Evolutionary conservation across 1,140 invertebrate species (phyloP), one percentile per base, ranked within the genome.

Genomic region (Eurosta solidaginis): DNA sequence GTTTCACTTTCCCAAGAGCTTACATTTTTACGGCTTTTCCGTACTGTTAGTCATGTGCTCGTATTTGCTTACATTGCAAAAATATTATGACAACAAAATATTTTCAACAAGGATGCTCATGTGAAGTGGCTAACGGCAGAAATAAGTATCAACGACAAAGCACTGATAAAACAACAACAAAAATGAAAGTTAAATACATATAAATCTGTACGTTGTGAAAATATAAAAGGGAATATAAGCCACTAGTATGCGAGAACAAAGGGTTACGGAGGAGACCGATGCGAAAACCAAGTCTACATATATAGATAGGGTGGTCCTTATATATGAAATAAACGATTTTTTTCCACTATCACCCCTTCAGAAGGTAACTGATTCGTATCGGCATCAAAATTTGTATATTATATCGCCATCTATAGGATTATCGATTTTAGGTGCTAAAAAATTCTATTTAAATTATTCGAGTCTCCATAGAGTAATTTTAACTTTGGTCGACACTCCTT

Each of bases 81-180:
- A 74, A 74, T 74, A 74, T 74, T 74, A 74, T 74, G 73, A 74
- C 73, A 74, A 74, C 73, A 74, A 74, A 74, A 74, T 74, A 74
- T 74, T 44, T 68, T 47, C 73, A 74, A 74, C 73, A 74, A 74
- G 73, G 73, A 74, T 74, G 40, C 73, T 74, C 44, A 44, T 74
- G 73, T 74, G 40, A 74, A 74, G 73, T 45, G 73, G 73, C 44
- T 74, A 74, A 74, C 73, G 73, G 42, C 73, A 74, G 44, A 14
- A 45, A 27, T 44, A 33, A 40, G 59, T 68, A 68, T 68, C 36
- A 36, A 68, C 59, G 40, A 33, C n/a, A 40, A 36, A 68, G 33
- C 17, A 68, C 17, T 10, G 22, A 17, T 17, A 6, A 3, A 63
- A 36, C 59, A 68, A 68, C 33, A 68, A 17, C 54, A 22, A 27